Evolutionary conservation across 2,113 vertebrate species (phyloP).

Genomic region (Stomatorhinus ivindoensis): DNA sequence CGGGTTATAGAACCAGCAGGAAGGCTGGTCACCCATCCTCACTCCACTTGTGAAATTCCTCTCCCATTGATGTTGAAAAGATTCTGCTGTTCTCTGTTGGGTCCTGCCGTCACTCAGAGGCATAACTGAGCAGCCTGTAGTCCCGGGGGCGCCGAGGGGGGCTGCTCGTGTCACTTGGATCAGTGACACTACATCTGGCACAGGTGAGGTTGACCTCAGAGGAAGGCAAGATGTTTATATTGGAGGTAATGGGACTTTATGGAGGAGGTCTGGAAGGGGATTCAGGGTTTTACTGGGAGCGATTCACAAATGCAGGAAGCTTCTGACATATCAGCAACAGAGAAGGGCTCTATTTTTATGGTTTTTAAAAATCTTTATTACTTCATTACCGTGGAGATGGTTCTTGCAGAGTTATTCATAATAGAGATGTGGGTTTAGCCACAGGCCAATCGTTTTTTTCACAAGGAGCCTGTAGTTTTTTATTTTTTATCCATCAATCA

Average conservation of each 20-base stretch:
- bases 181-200: conserved; percentile 19
- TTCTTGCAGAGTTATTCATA: not conserved
- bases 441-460: not conserved
- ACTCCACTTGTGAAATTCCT: not conserved
- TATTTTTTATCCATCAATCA: not conserved
- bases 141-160: conserved; percentile 3
- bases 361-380: not conserved
- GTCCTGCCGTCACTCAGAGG: conserved; percentile 26
- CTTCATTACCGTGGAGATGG: not conserved
- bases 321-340: not conserved
- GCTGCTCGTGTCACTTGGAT: conserved; percentile 23
- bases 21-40: not conserved
- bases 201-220: conserved; percentile 38
- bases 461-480: not conserved
- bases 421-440: not conserved
- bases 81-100: not conserved
- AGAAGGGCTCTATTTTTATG: not conserved
- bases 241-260: not conserved
- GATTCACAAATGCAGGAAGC: not conserved
- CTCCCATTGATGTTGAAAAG: conserved; percentile 15
- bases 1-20: not conserved
- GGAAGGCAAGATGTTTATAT: not conserved
- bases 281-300: not conserved
- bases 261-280: not conserved
- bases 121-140: conserved; percentile 43